A percentile compares a stretch with the other conserved stretches of the same genome.
These are phyloP conservation scores for Stomorhina lunata DNA, from an alignment of 2,888 invertebrate genomes.

Conservation along the genomic window DNA sequence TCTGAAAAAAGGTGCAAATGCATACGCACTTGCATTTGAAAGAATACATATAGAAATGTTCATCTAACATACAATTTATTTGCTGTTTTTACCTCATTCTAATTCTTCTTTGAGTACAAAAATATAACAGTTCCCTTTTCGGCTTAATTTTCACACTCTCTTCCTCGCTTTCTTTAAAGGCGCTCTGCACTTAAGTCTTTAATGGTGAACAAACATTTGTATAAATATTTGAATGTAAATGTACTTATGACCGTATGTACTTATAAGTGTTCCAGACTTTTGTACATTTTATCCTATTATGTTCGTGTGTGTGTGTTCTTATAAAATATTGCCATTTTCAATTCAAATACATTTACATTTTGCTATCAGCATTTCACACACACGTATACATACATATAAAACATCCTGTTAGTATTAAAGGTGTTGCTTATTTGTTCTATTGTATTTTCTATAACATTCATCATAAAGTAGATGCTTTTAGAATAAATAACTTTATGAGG, in stretches of 20 bases:
- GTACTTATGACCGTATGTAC: neutral
- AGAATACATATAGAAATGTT: neutral
- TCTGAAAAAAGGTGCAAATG: neutral
- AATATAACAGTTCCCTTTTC: slow-evolving; percentile 45
- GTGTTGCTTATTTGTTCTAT: slow-evolving; percentile 35
- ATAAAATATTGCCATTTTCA: slow-evolving; percentile 25
- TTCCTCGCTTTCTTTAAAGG: neutral
- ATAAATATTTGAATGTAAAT: slow-evolving; percentile 11
- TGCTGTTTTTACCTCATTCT: slow-evolving; percentile 15
- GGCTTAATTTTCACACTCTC: slow-evolving; percentile 5
- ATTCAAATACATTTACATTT: neutral
- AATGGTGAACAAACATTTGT: slow-evolving; percentile 72
- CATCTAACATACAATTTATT: slow-evolving; percentile 5
- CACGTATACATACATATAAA: neutral
- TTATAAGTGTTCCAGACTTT: neutral
- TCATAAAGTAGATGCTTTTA: slow-evolving; percentile 4
- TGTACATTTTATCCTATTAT: neutral
- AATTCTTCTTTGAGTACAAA: neutral
- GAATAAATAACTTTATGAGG: neutral
- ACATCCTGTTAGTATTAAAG: slow-evolving; percentile 29
- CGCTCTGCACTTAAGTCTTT: slow-evolving; percentile 70
- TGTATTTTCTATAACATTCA: slow-evolving; percentile 33
- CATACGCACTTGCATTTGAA: neutral
- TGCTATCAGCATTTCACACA: slow-evolving; percentile 45
- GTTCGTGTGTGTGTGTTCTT: too few species aligned